Base-by-base conservation (phyloP, 2,888 invertebrate genomes). In the Polymixis flavicincta region DNA sequence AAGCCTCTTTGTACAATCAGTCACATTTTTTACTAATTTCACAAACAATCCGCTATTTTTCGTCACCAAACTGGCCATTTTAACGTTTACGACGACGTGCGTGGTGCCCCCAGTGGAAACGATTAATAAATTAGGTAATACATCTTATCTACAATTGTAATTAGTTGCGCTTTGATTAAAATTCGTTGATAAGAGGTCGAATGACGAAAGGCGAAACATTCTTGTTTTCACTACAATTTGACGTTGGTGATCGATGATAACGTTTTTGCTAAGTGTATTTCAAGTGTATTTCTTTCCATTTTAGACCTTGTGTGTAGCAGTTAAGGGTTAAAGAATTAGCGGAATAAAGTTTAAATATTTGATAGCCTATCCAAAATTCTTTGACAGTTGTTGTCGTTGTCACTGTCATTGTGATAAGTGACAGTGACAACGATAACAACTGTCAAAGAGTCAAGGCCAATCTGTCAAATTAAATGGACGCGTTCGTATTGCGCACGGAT, bases 111-210 rank as follows among this genome's bases (percentile, higher is more conserved):
- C 63, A 83, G 74, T 83, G 48, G 61, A 74, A 84, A 86, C 82
- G 85, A 84, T 84, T 85, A 91, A 88, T 91, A 88, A 89, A 87
- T 93, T 92, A 92, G 91, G 92, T 92, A 93, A 93, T 90, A 87
- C 90, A 90, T 92, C 92, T 95, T 96, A 96, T 96, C 95, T 95
- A 88, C 93, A 95, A 95, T 94, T 94, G 83, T 94, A 95, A 95
- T 95, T 93, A 93, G 89, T 85, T 89, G 86, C 83, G 87, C 87
- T 91, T 90, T 93, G 93, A 94, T 94, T 92, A 89, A 84, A 85
- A 89, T 83, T 86, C 86, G 83, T 82, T 89, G 91, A 90, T 92
- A 92, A 89, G 84, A 67, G 71, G 66, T 76, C 48, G 72, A 78
- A 83, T 90, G 89, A 90, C 87, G 89, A 88, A 89, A 88, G 69